phyloP scores from a whole-genome alignment of 2,888 invertebrate genomes.

The Synergus umbraculus region DNA sequence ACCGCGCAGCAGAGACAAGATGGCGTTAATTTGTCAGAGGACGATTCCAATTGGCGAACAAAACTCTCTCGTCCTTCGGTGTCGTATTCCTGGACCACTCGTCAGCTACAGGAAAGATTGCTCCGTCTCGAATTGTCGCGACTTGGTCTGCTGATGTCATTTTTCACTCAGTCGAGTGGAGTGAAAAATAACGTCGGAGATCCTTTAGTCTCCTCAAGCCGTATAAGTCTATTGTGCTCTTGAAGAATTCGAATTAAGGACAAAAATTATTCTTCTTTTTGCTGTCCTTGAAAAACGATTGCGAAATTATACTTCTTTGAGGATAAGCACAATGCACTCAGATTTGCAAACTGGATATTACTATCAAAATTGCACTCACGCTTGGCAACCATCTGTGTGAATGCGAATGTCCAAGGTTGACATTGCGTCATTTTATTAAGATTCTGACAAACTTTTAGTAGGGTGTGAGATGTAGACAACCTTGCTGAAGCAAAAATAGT shows the following conservation, averaged over 20 bases:
- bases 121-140: conserved; percentile 23
- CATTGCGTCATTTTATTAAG: conserved; percentile 1
- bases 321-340: conserved; percentile 25
- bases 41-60: conserved; percentile 38
- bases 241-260: conserved; percentile 21
- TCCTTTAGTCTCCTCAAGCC: conserved; percentile 12
- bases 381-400: background rate
- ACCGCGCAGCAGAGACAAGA: conserved; percentile 5
- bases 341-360: background rate
- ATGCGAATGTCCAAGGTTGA: background rate
- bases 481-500: conserved; percentile 14
- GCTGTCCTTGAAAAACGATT: conserved; percentile 18
- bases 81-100: conserved; percentile 13
- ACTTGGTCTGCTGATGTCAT: conserved; percentile 38
- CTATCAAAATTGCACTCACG: background rate
- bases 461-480: conserved; percentile 10
- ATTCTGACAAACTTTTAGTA: conserved; percentile 28
- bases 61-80: conserved; percentile 12
- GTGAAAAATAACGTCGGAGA: conserved; percentile 31
- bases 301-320: conserved; percentile 1
- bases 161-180: conserved; percentile 21
- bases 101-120: conserved; percentile 1
- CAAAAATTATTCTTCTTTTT: conserved; percentile 22
- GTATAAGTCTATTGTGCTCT: conserved; percentile 35
- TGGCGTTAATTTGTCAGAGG: conserved; percentile 35